phyloP scores from a whole-genome alignment of 2,797 vertebrate species.

The Eupleurogrammus muticus region DNA sequence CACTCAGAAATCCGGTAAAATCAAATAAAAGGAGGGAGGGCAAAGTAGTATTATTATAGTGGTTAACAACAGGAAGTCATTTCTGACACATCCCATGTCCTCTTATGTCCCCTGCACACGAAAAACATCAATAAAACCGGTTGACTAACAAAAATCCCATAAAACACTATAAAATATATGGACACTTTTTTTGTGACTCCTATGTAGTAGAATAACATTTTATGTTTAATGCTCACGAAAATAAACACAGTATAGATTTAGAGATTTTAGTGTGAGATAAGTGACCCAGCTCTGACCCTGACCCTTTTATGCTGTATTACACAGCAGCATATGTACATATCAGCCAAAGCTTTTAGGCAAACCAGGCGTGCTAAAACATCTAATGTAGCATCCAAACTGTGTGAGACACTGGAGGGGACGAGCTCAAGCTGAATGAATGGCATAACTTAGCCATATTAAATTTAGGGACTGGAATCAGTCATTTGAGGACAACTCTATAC shows the following conservation, averaged over 20 bases:
- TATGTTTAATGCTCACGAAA: background rate
- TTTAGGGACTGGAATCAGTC: background rate
- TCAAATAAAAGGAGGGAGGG: too few relatives aligned
- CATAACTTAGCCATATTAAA: background rate
- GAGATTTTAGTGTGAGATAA: too few relatives aligned
- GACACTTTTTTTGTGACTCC: background rate
- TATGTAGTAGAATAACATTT: too few relatives aligned
- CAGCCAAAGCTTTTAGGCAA: too few relatives aligned
- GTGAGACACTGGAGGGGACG: background rate
- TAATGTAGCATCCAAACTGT: background rate
- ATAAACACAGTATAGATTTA: too few relatives aligned
- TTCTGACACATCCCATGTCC: background rate
- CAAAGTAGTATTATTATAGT: too few relatives aligned
- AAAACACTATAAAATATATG: background rate
- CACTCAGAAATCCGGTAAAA: too few relatives aligned
- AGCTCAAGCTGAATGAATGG: background rate
- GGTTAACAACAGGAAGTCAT: background rate
- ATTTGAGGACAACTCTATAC: background rate
- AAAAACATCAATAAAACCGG: background rate
- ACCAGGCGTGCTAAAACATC: background rate
- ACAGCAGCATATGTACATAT: too few relatives aligned
- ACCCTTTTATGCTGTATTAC: too few relatives aligned
- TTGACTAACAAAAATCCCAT: too few relatives aligned
- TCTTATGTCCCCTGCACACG: background rate
- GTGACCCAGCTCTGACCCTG: too few relatives aligned